Conservation (phyloP, 1,140 invertebrate species). For the Sitobion miscanthi region DNA sequence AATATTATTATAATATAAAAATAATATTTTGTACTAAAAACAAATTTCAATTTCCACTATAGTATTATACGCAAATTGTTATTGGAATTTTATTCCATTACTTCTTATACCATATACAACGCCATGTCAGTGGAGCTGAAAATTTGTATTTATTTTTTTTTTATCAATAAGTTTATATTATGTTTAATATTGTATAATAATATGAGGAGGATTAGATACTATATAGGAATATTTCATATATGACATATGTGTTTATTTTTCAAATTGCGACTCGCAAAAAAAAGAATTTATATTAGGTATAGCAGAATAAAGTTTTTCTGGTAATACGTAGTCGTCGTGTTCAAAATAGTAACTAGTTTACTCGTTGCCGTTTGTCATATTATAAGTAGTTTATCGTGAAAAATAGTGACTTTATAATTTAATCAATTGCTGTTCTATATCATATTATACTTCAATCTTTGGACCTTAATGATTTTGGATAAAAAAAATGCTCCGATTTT, state of each 20-base stretch:
- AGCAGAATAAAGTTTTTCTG: no score
- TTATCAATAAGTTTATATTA: neutral
- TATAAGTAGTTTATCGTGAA: no score
- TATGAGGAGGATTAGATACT: neutral
- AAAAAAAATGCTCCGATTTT: no score
- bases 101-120: neutral
- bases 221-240: neutral
- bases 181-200: neutral
- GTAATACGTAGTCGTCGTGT: no score
- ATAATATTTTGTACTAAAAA: neutral
- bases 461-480: no score
- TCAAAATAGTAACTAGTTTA: no score
- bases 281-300: neutral
- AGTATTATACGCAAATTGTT: neutral
- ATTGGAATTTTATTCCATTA: neutral
- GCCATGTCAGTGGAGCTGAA: neutral
- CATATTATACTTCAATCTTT: no score
- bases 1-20: neutral
- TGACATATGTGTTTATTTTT: neutral
- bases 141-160: neutral
- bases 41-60: neutral
- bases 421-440: no score
- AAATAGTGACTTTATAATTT: no score
- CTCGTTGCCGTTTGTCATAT: no score
- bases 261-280: neutral